Conservation (phyloP, 2,797 vertebrate genomes). For the Hydrophis major region DNA sequence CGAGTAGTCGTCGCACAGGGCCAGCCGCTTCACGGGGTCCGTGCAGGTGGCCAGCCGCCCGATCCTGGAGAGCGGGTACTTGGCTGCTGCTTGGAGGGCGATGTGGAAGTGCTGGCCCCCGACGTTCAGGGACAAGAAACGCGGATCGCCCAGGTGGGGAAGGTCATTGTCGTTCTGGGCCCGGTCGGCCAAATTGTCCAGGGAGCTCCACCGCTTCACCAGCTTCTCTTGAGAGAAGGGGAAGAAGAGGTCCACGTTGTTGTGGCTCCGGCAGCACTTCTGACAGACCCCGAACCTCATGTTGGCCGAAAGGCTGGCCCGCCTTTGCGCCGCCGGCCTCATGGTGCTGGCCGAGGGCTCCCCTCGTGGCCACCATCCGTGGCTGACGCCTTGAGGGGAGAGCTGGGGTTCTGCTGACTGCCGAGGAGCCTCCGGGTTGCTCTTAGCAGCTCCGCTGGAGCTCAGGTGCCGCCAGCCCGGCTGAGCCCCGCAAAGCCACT, state of each 20-base stretch:
- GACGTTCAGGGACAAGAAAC: constrained; percentile 80
- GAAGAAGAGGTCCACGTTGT: constrained; percentile 72
- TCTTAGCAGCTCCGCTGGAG: rapidly evolving
- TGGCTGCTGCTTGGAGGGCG: constrained; percentile 71
- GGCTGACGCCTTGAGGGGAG: neutral
- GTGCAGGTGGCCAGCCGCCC: constrained; percentile 79
- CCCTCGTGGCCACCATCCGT: rapidly evolving
- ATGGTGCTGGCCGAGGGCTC: constrained; percentile 44
- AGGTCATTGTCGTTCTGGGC: neutral
- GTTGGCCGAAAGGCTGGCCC: constrained; percentile 78
- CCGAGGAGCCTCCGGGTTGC: rapidly evolving
- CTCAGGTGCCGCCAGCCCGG: constrained; percentile 33
- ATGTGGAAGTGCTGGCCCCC: constrained; percentile 84
- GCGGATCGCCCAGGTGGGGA: constrained; percentile 46
- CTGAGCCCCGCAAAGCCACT: constrained; percentile 48
- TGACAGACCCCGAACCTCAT: constrained; percentile 70
- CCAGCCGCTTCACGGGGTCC: constrained; percentile 76
- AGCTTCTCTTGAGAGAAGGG: constrained; percentile 82
- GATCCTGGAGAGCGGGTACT: constrained; percentile 79
- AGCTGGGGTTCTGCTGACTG: rapidly evolving
- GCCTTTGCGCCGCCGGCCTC: constrained; percentile 69
- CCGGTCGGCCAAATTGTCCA: constrained; percentile 73
- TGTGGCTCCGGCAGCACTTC: constrained; percentile 43
- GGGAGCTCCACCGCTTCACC: constrained; percentile 83
- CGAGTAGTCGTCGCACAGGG: constrained; percentile 87